A percentile compares a stretch with the other conserved stretches of the same genome.
Evolutionary conservation across 1,140 invertebrate genomes (phyloP).

Genomic region (Eriosoma lanigerum): DNA sequence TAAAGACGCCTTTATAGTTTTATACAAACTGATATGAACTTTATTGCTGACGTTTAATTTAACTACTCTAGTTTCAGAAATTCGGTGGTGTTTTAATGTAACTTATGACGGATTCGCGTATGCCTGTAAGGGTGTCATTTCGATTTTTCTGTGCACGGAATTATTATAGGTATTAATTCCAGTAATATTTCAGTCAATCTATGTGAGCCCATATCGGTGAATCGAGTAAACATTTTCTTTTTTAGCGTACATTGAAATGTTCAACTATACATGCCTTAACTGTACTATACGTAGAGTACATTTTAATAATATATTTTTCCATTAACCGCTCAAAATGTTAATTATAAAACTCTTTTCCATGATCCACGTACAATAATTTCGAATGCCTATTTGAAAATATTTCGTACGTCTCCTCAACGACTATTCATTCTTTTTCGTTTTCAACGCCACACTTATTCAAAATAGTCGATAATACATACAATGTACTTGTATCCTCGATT

Average conservation of each 20-base stretch:
- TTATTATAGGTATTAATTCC: too few species aligned
- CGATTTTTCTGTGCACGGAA: slow-evolving; percentile 57
- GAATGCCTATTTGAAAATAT: background rate
- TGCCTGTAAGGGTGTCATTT: slow-evolving; percentile 56
- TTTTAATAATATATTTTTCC: too few species aligned
- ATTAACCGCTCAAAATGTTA: too few species aligned
- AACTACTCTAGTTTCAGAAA: background rate
- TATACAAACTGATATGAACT: background rate
- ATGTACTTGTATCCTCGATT: too few species aligned
- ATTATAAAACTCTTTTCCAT: slow-evolving; percentile 55
- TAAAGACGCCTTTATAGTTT: background rate
- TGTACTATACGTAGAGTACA: too few species aligned
- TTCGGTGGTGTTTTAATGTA: background rate
- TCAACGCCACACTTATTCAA: slow-evolving; percentile 54
- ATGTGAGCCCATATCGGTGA: too few species aligned
- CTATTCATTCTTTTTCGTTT: slow-evolving; percentile 55
- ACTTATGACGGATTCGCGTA: background rate
- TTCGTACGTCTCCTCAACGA: slow-evolving; percentile 53
- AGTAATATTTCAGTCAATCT: too few species aligned
- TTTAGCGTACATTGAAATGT: too few species aligned
- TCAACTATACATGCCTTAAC: too few species aligned
- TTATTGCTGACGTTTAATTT: background rate
- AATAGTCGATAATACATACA: slow-evolving; percentile 50
- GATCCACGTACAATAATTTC: background rate
- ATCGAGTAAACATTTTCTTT: too few species aligned